Base-by-base conservation (phyloP, 2,888 invertebrate genomes). In the Tanypteryx hageni region DNA sequence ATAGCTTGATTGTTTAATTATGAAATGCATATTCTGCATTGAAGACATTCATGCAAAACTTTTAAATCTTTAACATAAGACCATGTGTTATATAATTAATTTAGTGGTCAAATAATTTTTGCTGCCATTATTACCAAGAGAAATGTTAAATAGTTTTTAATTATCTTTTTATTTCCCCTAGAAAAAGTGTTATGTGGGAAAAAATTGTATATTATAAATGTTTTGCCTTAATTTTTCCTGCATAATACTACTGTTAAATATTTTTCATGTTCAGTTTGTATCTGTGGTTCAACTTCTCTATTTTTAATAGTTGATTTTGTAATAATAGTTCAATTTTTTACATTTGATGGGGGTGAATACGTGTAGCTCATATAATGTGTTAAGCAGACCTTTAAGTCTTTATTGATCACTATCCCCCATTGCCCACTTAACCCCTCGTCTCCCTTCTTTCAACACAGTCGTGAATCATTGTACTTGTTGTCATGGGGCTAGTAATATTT, bases 61-160 rank as follows among this genome's bases (percentile, higher is more conserved):
- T 68, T 89, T 64, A 89, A 89, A 89, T 89, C 64, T 89, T 44
- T 89, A 89, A 89, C 64, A 64, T 44, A 44, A 68, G 89, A 64
- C 89, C 64, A 89, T 89, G 56, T 68, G 89, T 89, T 89, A 89
- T 89, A 64, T 64, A 89, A 89, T 64, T 89, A 89, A 89, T 89
- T 89, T 89, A 64, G 89, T 89, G 89, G 89, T 89, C 64, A 61
- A 89, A 64, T 89, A 89, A 89, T 44, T 61, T 76, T 86, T 89
- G 89, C 89, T 89, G 89, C 89, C 89, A 89, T 89, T 89, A 89
- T 89, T 89, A 89, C 89, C 89, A 89, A 89, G 89, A 89, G 89
- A 89, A 89, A 89, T 89, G 89, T 89, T 89, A 64, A 89, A 89
- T 89, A 89, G 89, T 89, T 89, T 68, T 61, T 89, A 89, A 89